phyloP scores from a whole-genome alignment of 2,113 vertebrate species.

The Tachysurus vachellii region DNA sequence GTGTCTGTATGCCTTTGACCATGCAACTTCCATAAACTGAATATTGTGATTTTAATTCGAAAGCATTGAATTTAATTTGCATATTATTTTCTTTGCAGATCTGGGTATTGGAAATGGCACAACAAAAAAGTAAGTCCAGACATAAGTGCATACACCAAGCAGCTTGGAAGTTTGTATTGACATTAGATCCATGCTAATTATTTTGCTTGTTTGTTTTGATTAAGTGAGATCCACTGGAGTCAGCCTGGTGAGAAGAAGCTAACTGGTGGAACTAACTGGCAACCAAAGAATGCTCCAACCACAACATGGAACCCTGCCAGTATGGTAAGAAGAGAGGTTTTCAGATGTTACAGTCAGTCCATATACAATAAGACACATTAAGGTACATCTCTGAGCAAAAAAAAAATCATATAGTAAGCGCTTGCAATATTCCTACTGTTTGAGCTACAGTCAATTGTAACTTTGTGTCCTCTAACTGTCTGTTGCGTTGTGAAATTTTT shows the following conservation, averaged over 20 bases:
- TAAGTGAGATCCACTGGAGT: constrained; percentile 93
- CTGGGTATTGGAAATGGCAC: constrained; percentile 93
- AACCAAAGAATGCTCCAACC: constrained; percentile 90
- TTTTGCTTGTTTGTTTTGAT: background rate
- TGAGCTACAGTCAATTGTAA: constrained; percentile 67
- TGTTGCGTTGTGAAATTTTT: constrained; percentile 89
- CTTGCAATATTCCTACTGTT: constrained; percentile 65
- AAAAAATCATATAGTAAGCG: constrained; percentile 44
- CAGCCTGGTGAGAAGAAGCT: constrained; percentile 94
- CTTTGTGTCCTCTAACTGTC: constrained; percentile 78
- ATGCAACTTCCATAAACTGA: background rate
- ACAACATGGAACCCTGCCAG: constrained; percentile 92
- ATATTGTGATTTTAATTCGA: background rate
- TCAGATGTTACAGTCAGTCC: background rate
- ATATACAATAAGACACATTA: background rate
- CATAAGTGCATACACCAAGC: background rate
- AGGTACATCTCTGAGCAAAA: background rate
- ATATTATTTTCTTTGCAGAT: constrained; percentile 70
- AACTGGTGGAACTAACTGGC: constrained; percentile 94
- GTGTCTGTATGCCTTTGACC: background rate
- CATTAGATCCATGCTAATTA: background rate
- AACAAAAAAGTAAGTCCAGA: constrained; percentile 85
- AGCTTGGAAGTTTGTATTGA: background rate
- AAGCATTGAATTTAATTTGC: background rate
- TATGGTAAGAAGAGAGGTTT: constrained; percentile 77